Percentiles rank a stretch among this genome's conserved stretches.
Conservation (phyloP, 2,888 invertebrate genomes). For the Erannis defoliaria region DNA sequence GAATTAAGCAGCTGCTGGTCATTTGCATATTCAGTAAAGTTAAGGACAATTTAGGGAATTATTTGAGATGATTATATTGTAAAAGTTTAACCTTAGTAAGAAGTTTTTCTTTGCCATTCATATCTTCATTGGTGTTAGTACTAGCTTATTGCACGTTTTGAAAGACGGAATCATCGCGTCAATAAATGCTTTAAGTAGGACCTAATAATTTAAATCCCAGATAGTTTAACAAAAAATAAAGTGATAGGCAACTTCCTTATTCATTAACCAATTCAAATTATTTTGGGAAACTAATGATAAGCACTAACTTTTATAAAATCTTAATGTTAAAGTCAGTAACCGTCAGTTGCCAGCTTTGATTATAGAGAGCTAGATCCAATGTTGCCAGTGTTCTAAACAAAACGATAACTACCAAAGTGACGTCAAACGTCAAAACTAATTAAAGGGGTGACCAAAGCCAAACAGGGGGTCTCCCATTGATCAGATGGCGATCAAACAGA, state of each 20-base stretch:
- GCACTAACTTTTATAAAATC: background rate
- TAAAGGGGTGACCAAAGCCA: too few relatives aligned
- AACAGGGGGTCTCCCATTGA: too few relatives aligned
- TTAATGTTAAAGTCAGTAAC: background rate
- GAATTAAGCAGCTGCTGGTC: conserved; percentile 1
- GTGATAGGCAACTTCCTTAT: background rate
- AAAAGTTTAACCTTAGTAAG: too few relatives aligned
- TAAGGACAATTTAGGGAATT: background rate
- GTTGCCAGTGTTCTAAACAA: background rate
- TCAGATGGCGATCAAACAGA: too few relatives aligned
- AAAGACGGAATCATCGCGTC: too few relatives aligned
- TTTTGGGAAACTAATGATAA: background rate
- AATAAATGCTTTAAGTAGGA: background rate
- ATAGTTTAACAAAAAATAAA: background rate
- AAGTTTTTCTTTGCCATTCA: too few relatives aligned
- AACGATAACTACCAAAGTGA: background rate
- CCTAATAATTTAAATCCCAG: background rate
- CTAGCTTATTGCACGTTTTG: too few relatives aligned
- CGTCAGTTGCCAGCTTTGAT: background rate
- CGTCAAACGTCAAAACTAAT: background rate
- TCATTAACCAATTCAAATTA: background rate
- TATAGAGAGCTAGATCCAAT: too few relatives aligned
- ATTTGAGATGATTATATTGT: background rate
- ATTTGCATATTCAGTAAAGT: conserved; percentile 10
- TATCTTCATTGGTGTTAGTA: too few relatives aligned